Conservation (phyloP, 2,797 vertebrate species). For the Leptatherina wallacei region DNA sequence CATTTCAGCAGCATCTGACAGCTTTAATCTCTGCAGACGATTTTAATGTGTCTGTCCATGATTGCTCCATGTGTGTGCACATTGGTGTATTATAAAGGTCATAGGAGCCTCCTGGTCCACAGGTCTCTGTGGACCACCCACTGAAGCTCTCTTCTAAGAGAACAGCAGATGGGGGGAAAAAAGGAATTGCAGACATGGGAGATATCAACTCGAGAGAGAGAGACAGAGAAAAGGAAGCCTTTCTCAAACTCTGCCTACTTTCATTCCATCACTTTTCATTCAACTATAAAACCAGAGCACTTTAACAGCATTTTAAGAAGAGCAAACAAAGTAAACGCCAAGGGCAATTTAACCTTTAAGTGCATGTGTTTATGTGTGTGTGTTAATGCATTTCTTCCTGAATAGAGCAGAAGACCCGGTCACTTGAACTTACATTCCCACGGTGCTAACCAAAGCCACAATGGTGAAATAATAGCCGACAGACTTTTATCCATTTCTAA, state of each 20-base stretch:
- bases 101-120: slow-evolving; percentile 45
- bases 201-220: slow-evolving; percentile 38
- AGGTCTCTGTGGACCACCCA: slow-evolving; percentile 76
- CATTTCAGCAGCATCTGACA: slow-evolving; percentile 28
- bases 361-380: slow-evolving; percentile 26
- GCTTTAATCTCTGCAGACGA: slow-evolving; percentile 18
- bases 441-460: slow-evolving; percentile 63
- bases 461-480: slow-evolving; percentile 71
- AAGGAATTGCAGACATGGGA: slow-evolving; percentile 27
- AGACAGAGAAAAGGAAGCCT: slow-evolving; percentile 23
- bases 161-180: slow-evolving; percentile 72
- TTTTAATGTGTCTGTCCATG: slow-evolving; percentile 23
- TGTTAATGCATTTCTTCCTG: slow-evolving; percentile 62
- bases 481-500: slow-evolving; percentile 46
- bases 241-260: slow-evolving; percentile 38
- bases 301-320: slow-evolving; percentile 46
- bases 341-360: slow-evolving; percentile 49
- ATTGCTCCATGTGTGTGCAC: background rate
- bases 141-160: slow-evolving; percentile 51
- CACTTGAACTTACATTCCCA: slow-evolving; percentile 60
- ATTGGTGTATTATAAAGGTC: slow-evolving; percentile 20
- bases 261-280: slow-evolving; percentile 28
- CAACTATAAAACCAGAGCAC: slow-evolving; percentile 66
- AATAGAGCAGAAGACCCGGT: slow-evolving; percentile 54
- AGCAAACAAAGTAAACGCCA: slow-evolving; percentile 41